A percentile compares a stretch with the other conserved stretches of the same genome.
Conservation (phyloP, 1,140 invertebrate species). For the Ptiloglossa arizonensis region DNA sequence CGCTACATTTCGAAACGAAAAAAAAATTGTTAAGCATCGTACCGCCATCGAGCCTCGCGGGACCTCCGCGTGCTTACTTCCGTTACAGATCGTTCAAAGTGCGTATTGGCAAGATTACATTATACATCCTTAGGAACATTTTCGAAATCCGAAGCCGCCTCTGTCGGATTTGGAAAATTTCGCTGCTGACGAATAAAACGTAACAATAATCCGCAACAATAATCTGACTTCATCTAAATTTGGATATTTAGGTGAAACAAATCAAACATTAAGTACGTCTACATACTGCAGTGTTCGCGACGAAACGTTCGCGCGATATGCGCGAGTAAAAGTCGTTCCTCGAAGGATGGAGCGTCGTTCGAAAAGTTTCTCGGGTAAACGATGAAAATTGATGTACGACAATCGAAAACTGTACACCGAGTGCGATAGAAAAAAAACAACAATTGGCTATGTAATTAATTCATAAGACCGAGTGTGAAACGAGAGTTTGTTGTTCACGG, state of each 20-base stretch:
- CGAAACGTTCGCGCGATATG: not conserved
- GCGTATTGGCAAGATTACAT: slow-evolving; percentile 76
- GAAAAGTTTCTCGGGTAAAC: slow-evolving; percentile 13
- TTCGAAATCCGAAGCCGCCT: slow-evolving; percentile 70
- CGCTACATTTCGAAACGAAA: slow-evolving; percentile 8
- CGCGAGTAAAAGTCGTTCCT: not conserved
- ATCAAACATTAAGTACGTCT: slow-evolving; percentile 62
- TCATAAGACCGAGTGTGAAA: not conserved
- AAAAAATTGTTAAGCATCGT: not conserved
- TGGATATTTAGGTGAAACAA: slow-evolving; percentile 81
- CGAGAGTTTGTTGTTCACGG: not conserved
- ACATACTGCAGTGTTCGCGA: not conserved
- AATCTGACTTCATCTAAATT: slow-evolving; percentile 81
- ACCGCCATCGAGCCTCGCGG: not conserved
- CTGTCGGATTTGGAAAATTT: slow-evolving; percentile 72
- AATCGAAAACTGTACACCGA: not conserved
- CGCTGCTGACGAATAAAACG: slow-evolving; percentile 54
- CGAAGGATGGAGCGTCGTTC: not conserved
- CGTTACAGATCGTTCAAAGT: slow-evolving; percentile 34
- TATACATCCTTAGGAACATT: slow-evolving; percentile 70
- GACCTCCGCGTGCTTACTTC: not conserved
- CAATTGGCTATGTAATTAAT: too few species aligned
- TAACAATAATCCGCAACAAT: slow-evolving; percentile 55
- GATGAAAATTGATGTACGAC: not conserved
- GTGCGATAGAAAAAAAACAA: too few species aligned